phyloP scores from a whole-genome alignment of 2,797 vertebrate genomes.

The Antennarius maculatus region DNA sequence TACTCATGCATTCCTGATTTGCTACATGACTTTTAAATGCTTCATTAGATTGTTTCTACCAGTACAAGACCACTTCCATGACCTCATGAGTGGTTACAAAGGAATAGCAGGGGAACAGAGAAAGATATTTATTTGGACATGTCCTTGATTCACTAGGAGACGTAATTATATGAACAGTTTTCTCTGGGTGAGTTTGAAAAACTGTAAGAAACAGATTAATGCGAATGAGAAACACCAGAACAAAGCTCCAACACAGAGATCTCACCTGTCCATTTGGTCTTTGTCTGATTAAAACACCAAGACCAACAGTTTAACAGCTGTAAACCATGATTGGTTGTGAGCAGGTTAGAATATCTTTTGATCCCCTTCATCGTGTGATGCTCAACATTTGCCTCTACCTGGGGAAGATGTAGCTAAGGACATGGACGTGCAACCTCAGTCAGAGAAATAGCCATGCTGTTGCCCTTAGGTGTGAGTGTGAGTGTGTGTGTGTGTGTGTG shows the following conservation, averaged over 20 bases:
- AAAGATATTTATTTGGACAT: constrained; percentile 13
- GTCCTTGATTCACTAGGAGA: constrained; percentile 31
- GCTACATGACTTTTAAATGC: constrained; percentile 53
- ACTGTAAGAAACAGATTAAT: constrained; percentile 12
- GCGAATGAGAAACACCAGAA: constrained; percentile 15
- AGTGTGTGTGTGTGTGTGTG: too few species aligned
- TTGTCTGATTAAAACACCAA: constrained; percentile 7
- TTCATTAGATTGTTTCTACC: constrained; percentile 57
- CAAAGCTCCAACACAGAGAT: too few species aligned
- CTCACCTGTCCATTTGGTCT: background rate
- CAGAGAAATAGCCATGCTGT: too few species aligned
- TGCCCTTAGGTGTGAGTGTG: too few species aligned
- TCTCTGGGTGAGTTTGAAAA: constrained; percentile 13
- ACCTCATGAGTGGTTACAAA: constrained; percentile 19
- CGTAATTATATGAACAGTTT: constrained; percentile 27
- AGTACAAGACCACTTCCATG: constrained; percentile 42
- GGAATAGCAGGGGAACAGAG: background rate
- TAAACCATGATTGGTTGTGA: background rate
- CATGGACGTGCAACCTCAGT: too few species aligned
- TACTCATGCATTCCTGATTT: constrained; percentile 45
- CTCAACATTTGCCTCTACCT: background rate
- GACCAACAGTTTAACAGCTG: background rate
- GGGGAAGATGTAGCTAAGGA: background rate
- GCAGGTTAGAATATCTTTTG: background rate
- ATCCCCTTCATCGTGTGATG: background rate